phyloP scores from a whole-genome alignment of 2,113 vertebrate species.

The Vicugna pacos region DNA sequence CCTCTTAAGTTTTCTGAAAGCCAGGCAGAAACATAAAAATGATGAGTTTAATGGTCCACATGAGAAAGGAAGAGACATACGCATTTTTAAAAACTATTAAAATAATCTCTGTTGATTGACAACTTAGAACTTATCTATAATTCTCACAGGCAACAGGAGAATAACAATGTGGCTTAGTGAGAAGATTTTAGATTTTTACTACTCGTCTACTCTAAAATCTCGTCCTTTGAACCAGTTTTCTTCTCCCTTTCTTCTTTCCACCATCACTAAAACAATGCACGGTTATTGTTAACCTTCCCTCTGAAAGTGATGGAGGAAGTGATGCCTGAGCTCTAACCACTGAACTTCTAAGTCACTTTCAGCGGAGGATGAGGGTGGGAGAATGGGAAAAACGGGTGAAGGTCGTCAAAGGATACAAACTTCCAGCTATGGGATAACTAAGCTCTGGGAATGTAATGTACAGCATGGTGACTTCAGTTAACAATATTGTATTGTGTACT shows the following conservation, averaged over 20 bases:
- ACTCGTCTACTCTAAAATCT: background rate
- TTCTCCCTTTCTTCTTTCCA: background rate
- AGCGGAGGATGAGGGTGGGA: rapidly evolving
- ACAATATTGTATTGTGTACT: background rate
- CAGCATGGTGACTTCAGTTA: background rate
- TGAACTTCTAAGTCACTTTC: background rate
- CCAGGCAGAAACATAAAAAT: background rate
- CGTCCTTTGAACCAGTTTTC: background rate
- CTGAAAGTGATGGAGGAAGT: background rate
- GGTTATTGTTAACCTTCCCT: background rate
- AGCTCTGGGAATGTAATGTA: background rate
- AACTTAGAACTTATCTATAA: background rate
- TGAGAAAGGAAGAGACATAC: background rate
- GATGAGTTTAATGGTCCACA: background rate
- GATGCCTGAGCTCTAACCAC: background rate
- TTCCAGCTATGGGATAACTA: background rate
- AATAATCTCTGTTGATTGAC: background rate
- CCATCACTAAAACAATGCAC: background rate
- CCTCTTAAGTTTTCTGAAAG: background rate
- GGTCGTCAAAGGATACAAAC: background rate
- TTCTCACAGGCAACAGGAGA: background rate
- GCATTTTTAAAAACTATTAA: background rate
- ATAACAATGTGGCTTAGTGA: background rate
- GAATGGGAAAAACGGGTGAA: background rate
- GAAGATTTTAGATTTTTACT: background rate